A percentile compares a stretch with the other conserved stretches of the same genome.
Conservation (phyloP, 2,888 invertebrate genomes). For the Erebia epiphron region DNA sequence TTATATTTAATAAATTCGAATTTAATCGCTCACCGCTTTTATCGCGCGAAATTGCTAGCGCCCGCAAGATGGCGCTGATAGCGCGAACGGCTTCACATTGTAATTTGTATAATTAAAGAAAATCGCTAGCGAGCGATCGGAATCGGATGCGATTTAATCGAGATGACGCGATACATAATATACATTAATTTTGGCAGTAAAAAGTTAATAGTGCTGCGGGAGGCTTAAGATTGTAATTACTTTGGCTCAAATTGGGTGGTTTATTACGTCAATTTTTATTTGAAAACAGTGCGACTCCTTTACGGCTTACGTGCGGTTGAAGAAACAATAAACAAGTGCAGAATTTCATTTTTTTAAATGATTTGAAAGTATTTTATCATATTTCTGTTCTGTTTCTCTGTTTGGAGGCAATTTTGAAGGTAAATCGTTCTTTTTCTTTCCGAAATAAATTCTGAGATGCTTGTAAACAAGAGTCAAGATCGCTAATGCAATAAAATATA, state of each 20-base stretch:
- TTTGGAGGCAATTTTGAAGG: no score
- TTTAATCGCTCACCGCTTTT: conserved; percentile 62
- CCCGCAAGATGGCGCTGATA: conserved; percentile 69
- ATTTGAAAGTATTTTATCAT: no score
- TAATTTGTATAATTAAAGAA: conserved; percentile 81
- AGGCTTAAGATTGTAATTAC: conserved; percentile 23
- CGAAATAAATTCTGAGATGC: no score
- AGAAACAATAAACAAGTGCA: no score
- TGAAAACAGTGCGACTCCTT: neutral
- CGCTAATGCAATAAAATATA: no score
- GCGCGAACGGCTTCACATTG: conserved; percentile 59
- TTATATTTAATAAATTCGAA: conserved; percentile 72
- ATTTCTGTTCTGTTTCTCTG: no score
- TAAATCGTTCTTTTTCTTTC: no score
- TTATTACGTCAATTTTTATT: neutral
- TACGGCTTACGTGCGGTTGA: no score
- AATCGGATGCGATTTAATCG: conserved; percentile 64
- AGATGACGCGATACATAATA: conserved; percentile 33
- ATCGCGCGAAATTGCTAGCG: conserved; percentile 73
- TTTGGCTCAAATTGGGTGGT: conserved; percentile 4
- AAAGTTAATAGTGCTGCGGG: conserved; percentile 36
- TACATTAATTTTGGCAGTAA: conserved; percentile 35
- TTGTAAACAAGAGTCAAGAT: no score
- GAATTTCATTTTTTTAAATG: no score
- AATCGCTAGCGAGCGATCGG: conserved; percentile 69